Percentiles rank a stretch among this genome's conserved stretches.
phyloP scores from a whole-genome alignment of 2,888 invertebrate species.

The Drosophila longiperda region DNA sequence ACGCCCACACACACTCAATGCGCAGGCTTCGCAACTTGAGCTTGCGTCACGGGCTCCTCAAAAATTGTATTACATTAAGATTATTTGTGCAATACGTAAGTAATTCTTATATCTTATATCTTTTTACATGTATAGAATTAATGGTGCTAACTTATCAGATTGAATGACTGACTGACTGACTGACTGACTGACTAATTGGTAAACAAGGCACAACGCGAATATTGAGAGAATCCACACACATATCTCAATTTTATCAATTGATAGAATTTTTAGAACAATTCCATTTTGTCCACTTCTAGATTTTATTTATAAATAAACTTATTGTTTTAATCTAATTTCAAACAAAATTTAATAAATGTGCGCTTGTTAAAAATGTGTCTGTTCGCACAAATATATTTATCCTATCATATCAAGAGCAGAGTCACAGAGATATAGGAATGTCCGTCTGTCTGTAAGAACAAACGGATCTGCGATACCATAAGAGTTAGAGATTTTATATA shows the following conservation, averaged over 20 bases:
- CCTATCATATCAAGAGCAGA: neutral
- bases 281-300: neutral
- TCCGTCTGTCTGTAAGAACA: neutral
- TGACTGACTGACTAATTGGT: neutral
- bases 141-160: neutral
- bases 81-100: neutral
- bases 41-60: slow-evolving; percentile 12
- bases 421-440: neutral
- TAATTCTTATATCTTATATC: neutral
- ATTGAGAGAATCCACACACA: neutral
- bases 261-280: neutral
- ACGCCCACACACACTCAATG: slow-evolving; percentile 49
- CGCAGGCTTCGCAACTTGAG: slow-evolving; percentile 53
- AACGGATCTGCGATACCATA: neutral
- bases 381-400: neutral
- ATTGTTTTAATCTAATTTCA: neutral
- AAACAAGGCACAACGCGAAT: neutral
- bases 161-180: neutral
- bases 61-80: slow-evolving; percentile 10
- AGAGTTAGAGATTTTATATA: neutral
- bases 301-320: neutral
- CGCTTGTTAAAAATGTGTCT: neutral
- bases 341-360: neutral
- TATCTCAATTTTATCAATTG: neutral
- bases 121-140: neutral